Percentiles rank a stretch among this genome's conserved stretches.
Conservation (phyloP, 2,113 vertebrate species). For the Corapipo altera region DNA sequence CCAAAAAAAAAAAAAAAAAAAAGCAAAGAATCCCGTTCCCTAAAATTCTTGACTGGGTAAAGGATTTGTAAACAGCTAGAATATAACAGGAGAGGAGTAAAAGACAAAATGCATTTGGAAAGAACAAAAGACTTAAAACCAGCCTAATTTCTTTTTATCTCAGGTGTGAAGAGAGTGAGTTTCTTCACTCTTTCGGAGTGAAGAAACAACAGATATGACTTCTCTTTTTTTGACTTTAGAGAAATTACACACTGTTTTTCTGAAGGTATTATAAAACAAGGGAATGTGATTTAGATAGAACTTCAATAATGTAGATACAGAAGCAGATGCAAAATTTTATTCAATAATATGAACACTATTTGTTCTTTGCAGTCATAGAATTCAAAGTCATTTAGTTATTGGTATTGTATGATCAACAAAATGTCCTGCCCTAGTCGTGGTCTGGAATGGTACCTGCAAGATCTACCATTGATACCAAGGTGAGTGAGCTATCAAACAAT, state of each 20-base stretch:
- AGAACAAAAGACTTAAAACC: not conserved
- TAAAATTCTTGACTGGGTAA: not conserved
- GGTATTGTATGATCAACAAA: not conserved
- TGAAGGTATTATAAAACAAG: not conserved
- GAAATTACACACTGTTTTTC: not conserved
- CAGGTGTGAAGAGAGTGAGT: too few species aligned
- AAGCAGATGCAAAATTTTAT: not conserved
- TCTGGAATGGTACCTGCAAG: not conserved
- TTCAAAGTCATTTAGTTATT: not conserved
- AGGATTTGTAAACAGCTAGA: not conserved
- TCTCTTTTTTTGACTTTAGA: not conserved
- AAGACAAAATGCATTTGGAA: not conserved
- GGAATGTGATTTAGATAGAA: not conserved
- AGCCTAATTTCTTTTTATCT: not conserved
- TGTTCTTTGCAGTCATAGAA: not conserved
- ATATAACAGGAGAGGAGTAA: not conserved
- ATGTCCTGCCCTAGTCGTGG: not conserved
- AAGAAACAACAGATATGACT: not conserved
- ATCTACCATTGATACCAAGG: not conserved
- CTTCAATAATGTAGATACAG: not conserved
- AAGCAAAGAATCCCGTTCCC: fast-evolving
- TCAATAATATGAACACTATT: not conserved
- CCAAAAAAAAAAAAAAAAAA: not conserved
- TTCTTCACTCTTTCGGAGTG: not conserved
- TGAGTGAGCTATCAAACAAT: not conserved